Conservation (phyloP, 2,888 invertebrate genomes). For the Pemphredon lugubris region DNA sequence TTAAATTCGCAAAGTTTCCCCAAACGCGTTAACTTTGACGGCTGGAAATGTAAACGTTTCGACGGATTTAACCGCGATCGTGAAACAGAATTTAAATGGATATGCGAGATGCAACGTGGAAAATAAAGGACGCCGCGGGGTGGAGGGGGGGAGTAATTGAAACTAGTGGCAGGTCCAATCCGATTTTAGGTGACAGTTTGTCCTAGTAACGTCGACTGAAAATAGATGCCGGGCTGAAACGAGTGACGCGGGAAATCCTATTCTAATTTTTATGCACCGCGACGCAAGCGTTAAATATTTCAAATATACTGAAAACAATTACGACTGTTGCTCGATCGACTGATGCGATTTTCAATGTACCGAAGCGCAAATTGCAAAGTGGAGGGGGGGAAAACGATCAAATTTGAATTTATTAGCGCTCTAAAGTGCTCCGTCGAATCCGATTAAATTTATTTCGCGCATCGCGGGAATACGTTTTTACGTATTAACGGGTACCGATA, state of each 20-base stretch:
- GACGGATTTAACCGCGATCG: conserved; percentile 15
- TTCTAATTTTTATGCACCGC: too few relatives aligned
- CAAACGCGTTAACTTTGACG: conserved; percentile 22
- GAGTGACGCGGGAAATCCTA: neutral
- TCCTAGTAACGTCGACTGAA: neutral
- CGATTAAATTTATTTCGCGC: too few relatives aligned
- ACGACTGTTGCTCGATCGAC: too few relatives aligned
- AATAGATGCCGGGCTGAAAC: neutral
- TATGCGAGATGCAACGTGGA: conserved; percentile 8
- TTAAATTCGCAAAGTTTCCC: neutral
- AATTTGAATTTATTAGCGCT: too few relatives aligned
- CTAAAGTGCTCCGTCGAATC: too few relatives aligned
- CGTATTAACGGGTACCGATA: neutral
- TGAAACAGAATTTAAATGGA: neutral
- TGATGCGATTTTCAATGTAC: too few relatives aligned
- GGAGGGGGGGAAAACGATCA: too few relatives aligned
- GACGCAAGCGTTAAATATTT: too few relatives aligned
- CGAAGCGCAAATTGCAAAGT: too few relatives aligned
- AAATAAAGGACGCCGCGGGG: conserved; percentile 12
- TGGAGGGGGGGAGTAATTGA: conserved; percentile 1
- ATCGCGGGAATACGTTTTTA: too few relatives aligned
- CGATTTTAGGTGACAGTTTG: neutral
- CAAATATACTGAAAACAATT: too few relatives aligned
- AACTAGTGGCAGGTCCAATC: neutral
- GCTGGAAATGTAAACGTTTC: conserved; percentile 13